Evolutionary conservation across 2,797 vertebrate genomes (phyloP).

Genomic region (Rachycentron canadum): DNA sequence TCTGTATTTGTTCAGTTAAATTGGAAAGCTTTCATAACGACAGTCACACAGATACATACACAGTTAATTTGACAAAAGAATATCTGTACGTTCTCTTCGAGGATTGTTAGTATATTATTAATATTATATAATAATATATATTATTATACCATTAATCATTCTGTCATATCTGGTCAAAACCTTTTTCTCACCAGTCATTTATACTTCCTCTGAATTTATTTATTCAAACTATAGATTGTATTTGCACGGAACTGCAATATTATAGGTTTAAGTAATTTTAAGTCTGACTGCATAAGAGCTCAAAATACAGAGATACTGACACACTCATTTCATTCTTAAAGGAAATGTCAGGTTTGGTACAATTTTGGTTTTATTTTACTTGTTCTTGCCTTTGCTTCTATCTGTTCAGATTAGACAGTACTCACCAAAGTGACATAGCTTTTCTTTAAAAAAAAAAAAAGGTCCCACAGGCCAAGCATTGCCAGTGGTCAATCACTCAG

Average conservation of each 20-base stretch:
- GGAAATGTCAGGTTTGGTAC: background rate
- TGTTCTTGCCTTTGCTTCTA: background rate
- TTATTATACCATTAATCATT: background rate
- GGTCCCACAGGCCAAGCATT: background rate
- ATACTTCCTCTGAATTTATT: background rate
- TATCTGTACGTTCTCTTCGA: background rate
- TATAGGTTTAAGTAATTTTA: background rate
- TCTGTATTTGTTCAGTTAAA: background rate
- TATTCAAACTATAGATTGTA: background rate
- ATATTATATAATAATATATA: too few species aligned
- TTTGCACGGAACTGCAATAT: background rate
- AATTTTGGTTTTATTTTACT: background rate
- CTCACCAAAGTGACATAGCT: background rate
- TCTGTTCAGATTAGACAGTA: background rate
- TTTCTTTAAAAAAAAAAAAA: background rate
- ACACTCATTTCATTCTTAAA: background rate
- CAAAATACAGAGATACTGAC: background rate
- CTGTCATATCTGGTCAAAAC: background rate
- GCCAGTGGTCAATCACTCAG: background rate
- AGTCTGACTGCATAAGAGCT: background rate
- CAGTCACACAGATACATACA: background rate
- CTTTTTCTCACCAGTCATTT: background rate
- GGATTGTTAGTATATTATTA: background rate
- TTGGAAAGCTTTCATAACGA: background rate
- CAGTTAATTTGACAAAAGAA: background rate